A percentile compares a stretch with the other conserved stretches of the same genome.
phyloP scores from a whole-genome alignment of 2,113 vertebrate genomes.

The Bagarius yarrelli region DNA sequence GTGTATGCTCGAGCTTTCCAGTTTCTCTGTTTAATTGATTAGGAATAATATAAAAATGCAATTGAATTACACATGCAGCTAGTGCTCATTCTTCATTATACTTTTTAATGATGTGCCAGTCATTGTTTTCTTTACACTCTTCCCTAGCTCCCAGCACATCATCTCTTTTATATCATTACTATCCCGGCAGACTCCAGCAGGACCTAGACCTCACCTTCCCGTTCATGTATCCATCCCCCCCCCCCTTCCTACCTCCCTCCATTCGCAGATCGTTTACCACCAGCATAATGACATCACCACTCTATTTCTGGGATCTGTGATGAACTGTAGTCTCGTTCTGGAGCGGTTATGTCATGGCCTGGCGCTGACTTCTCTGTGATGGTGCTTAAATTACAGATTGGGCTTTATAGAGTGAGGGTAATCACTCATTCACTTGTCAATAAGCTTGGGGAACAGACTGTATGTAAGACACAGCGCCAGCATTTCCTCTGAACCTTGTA shows the following conservation, averaged over 20 bases:
- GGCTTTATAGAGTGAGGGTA: slow-evolving; percentile 28
- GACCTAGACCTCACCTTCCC: slow-evolving; percentile 42
- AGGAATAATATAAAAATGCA: neutral
- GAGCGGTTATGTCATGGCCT: slow-evolving; percentile 70
- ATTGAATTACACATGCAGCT: neutral
- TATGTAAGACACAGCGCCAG: slow-evolving; percentile 17
- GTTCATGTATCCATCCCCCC: slow-evolving; percentile 34
- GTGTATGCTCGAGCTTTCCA: neutral
- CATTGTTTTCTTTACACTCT: slow-evolving; percentile 15
- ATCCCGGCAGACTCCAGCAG: slow-evolving; percentile 37
- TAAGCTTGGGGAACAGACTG: slow-evolving; percentile 17
- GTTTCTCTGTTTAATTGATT: neutral
- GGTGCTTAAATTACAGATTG: slow-evolving; percentile 48
- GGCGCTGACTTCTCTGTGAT: slow-evolving; percentile 35
- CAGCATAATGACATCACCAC: slow-evolving; percentile 71
- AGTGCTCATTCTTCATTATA: neutral
- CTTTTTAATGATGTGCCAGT: neutral
- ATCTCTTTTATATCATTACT: slow-evolving; percentile 33
- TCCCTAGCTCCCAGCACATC: slow-evolving; percentile 12
- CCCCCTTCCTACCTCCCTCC: slow-evolving; percentile 35
- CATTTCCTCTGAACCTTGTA: neutral
- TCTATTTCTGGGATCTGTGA: slow-evolving; percentile 71
- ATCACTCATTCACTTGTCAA: slow-evolving; percentile 51
- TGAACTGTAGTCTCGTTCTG: slow-evolving; percentile 55
- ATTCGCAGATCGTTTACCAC: slow-evolving; percentile 65